phyloP scores from a whole-genome alignment of 2,888 invertebrate species.

The Agrotis exclamationis region DNA sequence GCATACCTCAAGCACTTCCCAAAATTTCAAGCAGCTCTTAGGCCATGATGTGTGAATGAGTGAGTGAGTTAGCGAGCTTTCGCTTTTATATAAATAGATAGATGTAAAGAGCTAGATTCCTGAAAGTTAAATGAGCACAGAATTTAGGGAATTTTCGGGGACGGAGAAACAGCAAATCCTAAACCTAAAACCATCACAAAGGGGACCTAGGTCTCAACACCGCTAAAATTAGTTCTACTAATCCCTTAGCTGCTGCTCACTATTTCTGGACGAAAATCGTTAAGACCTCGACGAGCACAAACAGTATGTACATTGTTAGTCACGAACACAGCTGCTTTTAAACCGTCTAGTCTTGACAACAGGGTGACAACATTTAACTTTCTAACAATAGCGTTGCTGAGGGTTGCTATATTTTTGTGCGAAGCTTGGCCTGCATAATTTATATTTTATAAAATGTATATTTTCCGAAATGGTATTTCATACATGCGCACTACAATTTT shows the following conservation, averaged over 20 bases:
- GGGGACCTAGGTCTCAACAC: neutral
- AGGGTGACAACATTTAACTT: neutral
- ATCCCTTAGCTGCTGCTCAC: neutral
- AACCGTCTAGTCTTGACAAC: constrained; percentile 2
- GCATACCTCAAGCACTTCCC: too few species aligned
- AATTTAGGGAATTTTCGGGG: constrained; percentile 24
- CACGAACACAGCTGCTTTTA: constrained; percentile 23
- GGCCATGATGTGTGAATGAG: too few species aligned
- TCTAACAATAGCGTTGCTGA: too few species aligned
- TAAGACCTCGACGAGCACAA: constrained; percentile 15
- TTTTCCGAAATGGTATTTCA: too few species aligned
- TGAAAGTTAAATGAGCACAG: too few species aligned
- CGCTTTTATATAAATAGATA: too few species aligned
- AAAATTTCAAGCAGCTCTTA: too few species aligned
- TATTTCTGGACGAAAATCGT: constrained; percentile 31
- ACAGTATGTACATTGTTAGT: constrained; percentile 15
- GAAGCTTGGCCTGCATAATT: too few species aligned
- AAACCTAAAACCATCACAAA: constrained; percentile 16
- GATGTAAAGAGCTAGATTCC: constrained; percentile 9
- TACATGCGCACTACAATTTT: too few species aligned
- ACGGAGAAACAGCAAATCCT: constrained; percentile 2
- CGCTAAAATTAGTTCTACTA: constrained; percentile 7
- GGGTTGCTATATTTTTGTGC: too few species aligned
- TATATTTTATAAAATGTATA: too few species aligned
- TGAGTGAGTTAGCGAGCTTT: too few species aligned